Percentiles rank a stretch among this genome's conserved stretches.
Conservation (phyloP, 1,140 invertebrate genomes). For the Brachionus asplanchnoidis region DNA sequence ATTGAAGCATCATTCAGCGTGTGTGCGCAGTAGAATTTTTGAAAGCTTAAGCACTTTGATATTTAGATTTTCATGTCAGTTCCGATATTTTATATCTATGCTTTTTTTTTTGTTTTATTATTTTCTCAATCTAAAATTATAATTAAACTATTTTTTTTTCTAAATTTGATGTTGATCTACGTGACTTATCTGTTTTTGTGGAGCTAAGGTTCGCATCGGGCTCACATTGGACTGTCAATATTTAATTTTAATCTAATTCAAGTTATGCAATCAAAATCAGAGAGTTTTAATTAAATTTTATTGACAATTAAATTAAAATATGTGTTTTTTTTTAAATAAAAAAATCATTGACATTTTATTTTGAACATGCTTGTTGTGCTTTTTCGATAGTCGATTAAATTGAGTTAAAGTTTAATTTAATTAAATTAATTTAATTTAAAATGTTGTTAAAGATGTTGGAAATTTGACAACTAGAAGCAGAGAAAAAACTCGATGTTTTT, state of each 20-base stretch:
- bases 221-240: not conserved
- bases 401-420: not conserved
- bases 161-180: not conserved
- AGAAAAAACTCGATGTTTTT: slow-evolving; percentile 1
- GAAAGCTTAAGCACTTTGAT: not conserved
- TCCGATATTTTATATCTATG: not conserved
- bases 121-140: not conserved
- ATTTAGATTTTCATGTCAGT: not conserved
- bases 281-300: not conserved
- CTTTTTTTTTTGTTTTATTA: not conserved
- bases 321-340: not conserved
- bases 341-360: not conserved
- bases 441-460: not conserved
- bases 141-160: not conserved
- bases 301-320: not conserved
- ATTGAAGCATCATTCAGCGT: not conserved
- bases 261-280: not conserved
- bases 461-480: not conserved
- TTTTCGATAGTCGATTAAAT: not conserved
- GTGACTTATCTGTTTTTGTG: not conserved
- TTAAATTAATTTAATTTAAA: not conserved
- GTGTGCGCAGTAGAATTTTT: not conserved
- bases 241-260: not conserved
- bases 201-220: not conserved
- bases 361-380: not conserved